A percentile compares a stretch with the other conserved stretches of the same genome.
These are phyloP conservation scores for Perccottus glenii DNA, from an alignment of 2,113 vertebrate genomes.

Conservation along the genomic window DNA sequence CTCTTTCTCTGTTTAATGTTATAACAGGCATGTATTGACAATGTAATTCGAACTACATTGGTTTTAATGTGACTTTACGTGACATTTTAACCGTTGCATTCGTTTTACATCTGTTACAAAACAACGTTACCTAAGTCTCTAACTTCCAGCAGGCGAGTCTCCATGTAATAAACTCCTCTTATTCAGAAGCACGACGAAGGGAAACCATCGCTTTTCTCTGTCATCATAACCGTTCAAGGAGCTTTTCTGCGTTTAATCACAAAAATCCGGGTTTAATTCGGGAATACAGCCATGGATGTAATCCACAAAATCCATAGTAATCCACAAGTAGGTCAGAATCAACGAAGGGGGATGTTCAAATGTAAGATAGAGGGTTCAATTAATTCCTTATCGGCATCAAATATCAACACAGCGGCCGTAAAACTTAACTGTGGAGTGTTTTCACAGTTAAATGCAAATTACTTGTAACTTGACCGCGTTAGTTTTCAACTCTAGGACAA, in stretches of 20 bases:
- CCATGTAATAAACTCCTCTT: slow-evolving; percentile 83
- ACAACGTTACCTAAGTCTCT: too few species aligned
- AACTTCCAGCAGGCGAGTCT: slow-evolving; percentile 70
- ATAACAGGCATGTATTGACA: too few species aligned
- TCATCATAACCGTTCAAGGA: slow-evolving; percentile 22
- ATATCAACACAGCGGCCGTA: neutral
- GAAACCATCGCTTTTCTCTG: slow-evolving; percentile 56
- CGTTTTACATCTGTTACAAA: too few species aligned
- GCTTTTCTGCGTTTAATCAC: slow-evolving; percentile 12
- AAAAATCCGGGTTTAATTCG: slow-evolving; percentile 22
- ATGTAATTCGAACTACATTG: too few species aligned
- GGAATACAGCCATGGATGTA: slow-evolving; percentile 40
- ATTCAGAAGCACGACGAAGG: slow-evolving; percentile 56
- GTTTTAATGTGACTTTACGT: too few species aligned
- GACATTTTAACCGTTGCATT: too few species aligned
- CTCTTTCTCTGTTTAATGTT: too few species aligned
- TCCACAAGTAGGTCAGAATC: slow-evolving; percentile 25
- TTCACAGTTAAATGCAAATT: neutral
- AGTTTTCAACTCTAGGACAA: slow-evolving; percentile 38
- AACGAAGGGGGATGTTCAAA: neutral
- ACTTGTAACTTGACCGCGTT: slow-evolving; percentile 24
- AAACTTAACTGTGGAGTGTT: neutral
- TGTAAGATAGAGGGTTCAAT: neutral
- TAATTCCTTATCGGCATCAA: slow-evolving; percentile 1
- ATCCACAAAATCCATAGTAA: slow-evolving; percentile 72